A percentile compares a stretch with the other conserved stretches of the same genome.
phyloP scores from a whole-genome alignment of 2,113 vertebrate genomes.

The Probosciger aterrimus region DNA sequence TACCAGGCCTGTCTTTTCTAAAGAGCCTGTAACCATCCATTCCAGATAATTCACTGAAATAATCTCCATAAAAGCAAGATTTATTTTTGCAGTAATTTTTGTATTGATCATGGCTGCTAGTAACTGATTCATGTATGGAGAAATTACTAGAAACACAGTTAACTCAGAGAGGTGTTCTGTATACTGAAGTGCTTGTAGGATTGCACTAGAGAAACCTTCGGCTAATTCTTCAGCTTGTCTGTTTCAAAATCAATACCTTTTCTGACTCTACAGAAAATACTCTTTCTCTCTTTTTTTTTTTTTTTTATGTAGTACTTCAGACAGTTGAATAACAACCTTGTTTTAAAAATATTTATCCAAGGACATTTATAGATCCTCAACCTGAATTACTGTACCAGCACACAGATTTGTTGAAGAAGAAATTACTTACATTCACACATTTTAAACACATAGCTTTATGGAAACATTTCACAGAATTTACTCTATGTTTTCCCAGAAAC shows the following conservation, averaged over 20 bases:
- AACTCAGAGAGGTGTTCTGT: neutral
- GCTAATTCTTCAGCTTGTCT: neutral
- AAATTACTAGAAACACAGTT: neutral
- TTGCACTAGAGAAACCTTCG: neutral
- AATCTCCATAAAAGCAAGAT: neutral
- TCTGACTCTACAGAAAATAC: neutral
- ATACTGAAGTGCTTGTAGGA: neutral
- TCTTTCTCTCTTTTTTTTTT: neutral
- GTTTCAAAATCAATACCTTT: neutral
- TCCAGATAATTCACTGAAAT: neutral
- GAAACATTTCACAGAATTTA: conserved; percentile 1
- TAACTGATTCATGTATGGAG: neutral
- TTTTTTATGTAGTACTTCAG: neutral
- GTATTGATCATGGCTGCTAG: neutral
- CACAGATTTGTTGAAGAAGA: neutral
- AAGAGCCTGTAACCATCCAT: too few relatives aligned
- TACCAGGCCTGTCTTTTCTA: too few relatives aligned
- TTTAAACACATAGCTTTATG: neutral
- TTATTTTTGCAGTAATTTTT: neutral
- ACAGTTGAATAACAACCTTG: neutral
- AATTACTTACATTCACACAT: conserved; percentile 6
- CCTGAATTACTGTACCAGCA: neutral
- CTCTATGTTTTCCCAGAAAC: neutral
- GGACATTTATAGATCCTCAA: neutral
- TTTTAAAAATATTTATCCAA: conserved; percentile 18